Evolutionary conservation across 2,797 vertebrate genomes (phyloP), one percentile per base, ranked within the genome.

Genomic region (Eulemur albifrons): DNA sequence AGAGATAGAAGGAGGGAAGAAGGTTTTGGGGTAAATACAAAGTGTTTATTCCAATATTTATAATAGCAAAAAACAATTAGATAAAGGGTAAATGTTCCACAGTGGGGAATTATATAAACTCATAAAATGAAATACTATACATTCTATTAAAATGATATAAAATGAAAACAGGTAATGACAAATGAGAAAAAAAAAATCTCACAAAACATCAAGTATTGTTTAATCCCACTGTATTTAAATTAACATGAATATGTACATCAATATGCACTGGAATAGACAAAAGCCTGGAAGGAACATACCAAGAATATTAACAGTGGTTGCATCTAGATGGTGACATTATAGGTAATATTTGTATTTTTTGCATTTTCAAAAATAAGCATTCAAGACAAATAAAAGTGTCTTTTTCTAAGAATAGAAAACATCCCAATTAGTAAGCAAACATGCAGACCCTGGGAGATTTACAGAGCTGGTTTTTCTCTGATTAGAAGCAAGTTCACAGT

Each of bases 111-210:
- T 72, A 59, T 1, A 81, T 59, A 92, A 85, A 90, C 91, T 67
- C 76, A 90, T 13, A 50, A 8, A 81, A 30, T 4, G 61, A 40
- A 76, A 72, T 61, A 93, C 21, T 18, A 93, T 4, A 8, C 21
- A 91, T 50, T 52, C 65, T 76, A 90, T 38, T 79, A 72, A 91
- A 94, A 91, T 92, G 17, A 76, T 76, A 54, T 25, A 27, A 89
- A 87, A 59, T 25, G 27, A 94, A 93, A 91, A 92, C 1, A 35
- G 27, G n/a, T n/a, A 88, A 94, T 54, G 79, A 40, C 63, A 87
- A 92, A 38, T 82, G 13, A 88, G 48, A 92, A 94, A 87, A 45
- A 35, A 35, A 57, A 63, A 75, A 35, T 15, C 40, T 52, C 75
- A 89, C 38, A 89, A 80, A 81, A 75, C 35, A 89, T 77, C 63